Percentiles rank a stretch among this genome's conserved stretches.
These are phyloP conservation scores for Coleophora deauratella DNA, from an alignment of 2,888 invertebrate species.

Conservation along the genomic window DNA sequence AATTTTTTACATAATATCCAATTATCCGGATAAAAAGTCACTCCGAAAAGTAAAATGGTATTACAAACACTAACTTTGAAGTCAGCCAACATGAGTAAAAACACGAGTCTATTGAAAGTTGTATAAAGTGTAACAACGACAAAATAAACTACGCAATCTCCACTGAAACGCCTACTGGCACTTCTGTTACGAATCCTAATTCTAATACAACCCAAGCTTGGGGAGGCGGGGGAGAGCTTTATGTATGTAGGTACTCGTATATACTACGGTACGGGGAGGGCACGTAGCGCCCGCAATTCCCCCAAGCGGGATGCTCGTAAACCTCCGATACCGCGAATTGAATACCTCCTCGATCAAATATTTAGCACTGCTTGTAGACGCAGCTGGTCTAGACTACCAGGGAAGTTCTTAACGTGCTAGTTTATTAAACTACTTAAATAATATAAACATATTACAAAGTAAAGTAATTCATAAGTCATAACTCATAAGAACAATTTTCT, in stretches of 20 bases:
- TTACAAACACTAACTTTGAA: too few relatives aligned
- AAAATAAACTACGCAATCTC: constrained; percentile 32
- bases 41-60: too few relatives aligned
- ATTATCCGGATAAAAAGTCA: too few relatives aligned
- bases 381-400: too few relatives aligned
- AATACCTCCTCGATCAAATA: constrained; percentile 57
- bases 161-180: constrained; percentile 33
- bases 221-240: constrained; percentile 45
- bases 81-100: too few relatives aligned
- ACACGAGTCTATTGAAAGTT: background rate
- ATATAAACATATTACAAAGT: too few relatives aligned
- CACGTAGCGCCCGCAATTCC: constrained; percentile 64
- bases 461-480: too few relatives aligned
- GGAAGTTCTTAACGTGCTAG: background rate
- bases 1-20: too few relatives aligned
- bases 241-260: constrained; percentile 42
- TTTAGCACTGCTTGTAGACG: constrained; percentile 39
- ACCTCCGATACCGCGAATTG: constrained; percentile 69
- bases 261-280: constrained; percentile 48
- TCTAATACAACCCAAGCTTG: constrained; percentile 43
- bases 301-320: constrained; percentile 68
- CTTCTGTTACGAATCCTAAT: constrained; percentile 60
- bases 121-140: constrained; percentile 17
- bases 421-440: too few relatives aligned
- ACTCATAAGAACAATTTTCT: too few relatives aligned